Evolutionary conservation across 2,888 invertebrate species (phyloP).

Genomic region (Didymodactylos carnosus): DNA sequence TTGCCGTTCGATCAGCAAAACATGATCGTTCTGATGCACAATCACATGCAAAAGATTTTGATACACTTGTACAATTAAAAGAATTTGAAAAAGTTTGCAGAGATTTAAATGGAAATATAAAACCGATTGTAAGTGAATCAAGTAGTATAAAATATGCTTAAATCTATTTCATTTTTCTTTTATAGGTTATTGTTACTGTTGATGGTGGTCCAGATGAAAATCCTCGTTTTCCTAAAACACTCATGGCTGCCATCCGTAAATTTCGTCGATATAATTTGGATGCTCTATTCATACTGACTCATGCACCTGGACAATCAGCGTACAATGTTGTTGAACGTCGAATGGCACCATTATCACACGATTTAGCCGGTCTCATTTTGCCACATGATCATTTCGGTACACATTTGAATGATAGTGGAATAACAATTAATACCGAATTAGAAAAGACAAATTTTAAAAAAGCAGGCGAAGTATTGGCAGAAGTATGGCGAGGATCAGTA

Average conservation of each 20-base stretch:
- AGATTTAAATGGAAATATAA: neutral
- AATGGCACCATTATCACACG: conserved; percentile 24
- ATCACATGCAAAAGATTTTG: conserved; percentile 19
- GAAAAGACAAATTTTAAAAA: neutral
- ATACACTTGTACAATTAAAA: conserved; percentile 17
- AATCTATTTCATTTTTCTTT: no score
- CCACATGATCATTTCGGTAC: neutral
- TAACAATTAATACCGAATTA: conserved; percentile 11
- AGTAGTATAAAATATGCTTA: conserved; percentile 21
- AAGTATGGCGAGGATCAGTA: conserved; percentile 23
- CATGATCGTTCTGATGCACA: neutral
- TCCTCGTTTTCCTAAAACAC: conserved; percentile 17
- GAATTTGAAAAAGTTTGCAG: conserved; percentile 16
- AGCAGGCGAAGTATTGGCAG: conserved; percentile 20
- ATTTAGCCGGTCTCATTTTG: neutral
- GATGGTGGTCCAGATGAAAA: conserved; percentile 1
- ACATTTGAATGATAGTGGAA: neutral
- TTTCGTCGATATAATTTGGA: conserved; percentile 18
- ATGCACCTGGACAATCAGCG: conserved; percentile 27
- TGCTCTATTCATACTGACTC: conserved; percentile 39
- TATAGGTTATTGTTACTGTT: conserved; percentile 18
- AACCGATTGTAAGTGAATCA: conserved; percentile 19
- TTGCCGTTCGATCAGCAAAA: neutral
- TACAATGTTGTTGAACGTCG: conserved; percentile 26
- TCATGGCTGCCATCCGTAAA: conserved; percentile 15